Conservation (phyloP, 92 coral and sea anemone genomes). For the Ricordea florida region DNA sequence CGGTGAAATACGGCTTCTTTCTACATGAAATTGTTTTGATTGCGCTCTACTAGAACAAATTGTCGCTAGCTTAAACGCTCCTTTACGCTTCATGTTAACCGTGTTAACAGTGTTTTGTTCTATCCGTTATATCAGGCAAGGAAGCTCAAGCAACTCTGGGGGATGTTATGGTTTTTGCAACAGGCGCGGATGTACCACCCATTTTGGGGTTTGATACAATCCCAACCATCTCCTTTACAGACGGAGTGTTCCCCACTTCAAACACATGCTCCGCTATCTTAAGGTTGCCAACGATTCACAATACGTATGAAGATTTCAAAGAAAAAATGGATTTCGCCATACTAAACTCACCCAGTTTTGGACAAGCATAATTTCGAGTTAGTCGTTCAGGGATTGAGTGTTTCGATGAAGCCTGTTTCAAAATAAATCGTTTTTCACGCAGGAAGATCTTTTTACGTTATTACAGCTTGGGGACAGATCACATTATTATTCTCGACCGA, state of each 20-base stretch:
- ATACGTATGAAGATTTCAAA: conserved; percentile 13
- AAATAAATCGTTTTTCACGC: too few relatives aligned
- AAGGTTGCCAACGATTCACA: conserved; percentile 8
- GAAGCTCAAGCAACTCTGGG: conserved; percentile 24
- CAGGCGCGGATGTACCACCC: conserved; percentile 18
- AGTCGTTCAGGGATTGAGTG: too few relatives aligned
- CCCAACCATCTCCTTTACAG: conserved; percentile 8
- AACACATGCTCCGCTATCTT: conserved; percentile 5
- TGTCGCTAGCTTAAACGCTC: too few relatives aligned
- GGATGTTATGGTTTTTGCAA: conserved; percentile 23
- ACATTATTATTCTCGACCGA: too few relatives aligned
- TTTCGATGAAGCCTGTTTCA: too few relatives aligned
- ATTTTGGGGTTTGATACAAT: conserved; percentile 24
- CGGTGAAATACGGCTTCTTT: too few relatives aligned
- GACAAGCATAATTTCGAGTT: background rate
- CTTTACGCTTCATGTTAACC: background rate
- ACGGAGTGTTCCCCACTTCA: conserved; percentile 2
- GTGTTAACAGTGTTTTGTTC: too few relatives aligned
- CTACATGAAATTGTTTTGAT: too few relatives aligned
- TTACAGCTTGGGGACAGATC: too few relatives aligned
- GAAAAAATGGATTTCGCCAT: conserved; percentile 11
- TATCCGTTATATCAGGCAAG: background rate
- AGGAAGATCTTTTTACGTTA: too few relatives aligned
- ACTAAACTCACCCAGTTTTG: conserved; percentile 24
- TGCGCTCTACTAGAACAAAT: too few relatives aligned